Percentiles rank a stretch among this genome's conserved stretches.
phyloP scores from a whole-genome alignment of 2,888 invertebrate genomes.

The Drosophila histrio region DNA sequence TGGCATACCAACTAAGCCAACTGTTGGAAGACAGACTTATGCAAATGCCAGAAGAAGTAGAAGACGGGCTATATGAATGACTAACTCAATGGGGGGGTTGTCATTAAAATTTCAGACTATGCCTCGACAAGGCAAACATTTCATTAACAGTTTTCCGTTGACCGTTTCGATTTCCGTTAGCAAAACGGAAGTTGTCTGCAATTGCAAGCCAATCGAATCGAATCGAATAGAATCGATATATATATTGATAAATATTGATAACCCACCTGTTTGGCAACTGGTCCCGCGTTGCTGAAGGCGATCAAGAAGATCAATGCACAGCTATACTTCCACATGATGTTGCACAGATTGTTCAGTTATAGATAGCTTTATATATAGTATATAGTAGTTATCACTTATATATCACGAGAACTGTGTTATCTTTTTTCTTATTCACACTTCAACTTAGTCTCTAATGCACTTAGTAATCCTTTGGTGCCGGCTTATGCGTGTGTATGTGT shows the following conservation, averaged over 20 bases:
- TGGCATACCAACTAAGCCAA: slow-evolving; percentile 63
- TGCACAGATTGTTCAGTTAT: slow-evolving; percentile 38
- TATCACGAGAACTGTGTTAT: slow-evolving; percentile 23
- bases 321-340: slow-evolving; percentile 78
- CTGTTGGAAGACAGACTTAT: slow-evolving; percentile 33
- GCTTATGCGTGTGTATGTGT: slow-evolving; percentile 12
- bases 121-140: slow-evolving; percentile 45
- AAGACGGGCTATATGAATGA: slow-evolving; percentile 12
- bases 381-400: slow-evolving; percentile 38
- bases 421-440: neutral
- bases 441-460: slow-evolving; percentile 44
- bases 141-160: slow-evolving; percentile 67
- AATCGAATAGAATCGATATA: slow-evolving; percentile 3
- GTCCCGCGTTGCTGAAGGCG: slow-evolving; percentile 80
- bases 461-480: slow-evolving; percentile 64
- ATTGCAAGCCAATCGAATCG: slow-evolving; percentile 17
- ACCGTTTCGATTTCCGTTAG: slow-evolving; percentile 64
- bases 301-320: slow-evolving; percentile 73
- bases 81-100: slow-evolving; percentile 23
- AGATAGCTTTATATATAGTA: slow-evolving; percentile 24
- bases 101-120: slow-evolving; percentile 58
- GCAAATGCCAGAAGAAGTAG: slow-evolving; percentile 45
- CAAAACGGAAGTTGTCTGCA: slow-evolving; percentile 63
- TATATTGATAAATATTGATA: too few species aligned
- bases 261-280: slow-evolving; percentile 82